These are phyloP conservation scores for Thecocarcelia acutangulata DNA, from an alignment of 2,888 invertebrate genomes.

Conservation along the genomic window DNA sequence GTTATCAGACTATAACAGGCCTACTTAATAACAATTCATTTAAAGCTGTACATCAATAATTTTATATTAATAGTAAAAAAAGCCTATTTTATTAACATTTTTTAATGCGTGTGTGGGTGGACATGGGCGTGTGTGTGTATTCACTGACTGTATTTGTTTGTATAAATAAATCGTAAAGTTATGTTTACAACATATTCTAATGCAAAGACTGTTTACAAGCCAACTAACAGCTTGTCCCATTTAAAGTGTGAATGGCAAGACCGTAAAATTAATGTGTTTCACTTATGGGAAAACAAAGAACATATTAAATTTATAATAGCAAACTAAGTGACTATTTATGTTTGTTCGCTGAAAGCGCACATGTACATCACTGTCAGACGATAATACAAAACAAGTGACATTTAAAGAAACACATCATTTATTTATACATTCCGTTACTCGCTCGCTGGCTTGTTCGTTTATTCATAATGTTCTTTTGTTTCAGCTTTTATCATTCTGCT, in stretches of 20 bases:
- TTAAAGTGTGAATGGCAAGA: not conserved
- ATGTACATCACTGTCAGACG: too few relatives aligned
- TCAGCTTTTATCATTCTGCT: too few relatives aligned
- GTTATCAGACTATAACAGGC: too few relatives aligned
- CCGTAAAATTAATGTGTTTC: conserved; percentile 13
- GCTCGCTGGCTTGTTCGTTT: too few relatives aligned
- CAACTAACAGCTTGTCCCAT: conserved; percentile 8
- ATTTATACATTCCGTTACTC: too few relatives aligned
- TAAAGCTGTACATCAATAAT: too few relatives aligned
- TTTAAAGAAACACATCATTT: too few relatives aligned
- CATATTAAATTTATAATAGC: not conserved
- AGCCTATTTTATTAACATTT: too few relatives aligned
- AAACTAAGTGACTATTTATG: not conserved
- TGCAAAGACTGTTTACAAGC: conserved; percentile 2
- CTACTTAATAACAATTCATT: too few relatives aligned
- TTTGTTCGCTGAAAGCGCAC: not conserved
- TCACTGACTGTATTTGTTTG: not conserved
- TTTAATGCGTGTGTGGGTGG: not conserved
- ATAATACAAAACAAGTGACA: not conserved
- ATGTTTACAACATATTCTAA: conserved; percentile 9
- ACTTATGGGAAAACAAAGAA: not conserved
- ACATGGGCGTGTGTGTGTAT: not conserved
- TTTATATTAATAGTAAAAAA: too few relatives aligned
- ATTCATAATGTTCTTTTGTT: too few relatives aligned
- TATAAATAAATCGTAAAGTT: conserved; percentile 11